Conservation (phyloP, 2,113 vertebrate species). For the Electrona antarctica region DNA sequence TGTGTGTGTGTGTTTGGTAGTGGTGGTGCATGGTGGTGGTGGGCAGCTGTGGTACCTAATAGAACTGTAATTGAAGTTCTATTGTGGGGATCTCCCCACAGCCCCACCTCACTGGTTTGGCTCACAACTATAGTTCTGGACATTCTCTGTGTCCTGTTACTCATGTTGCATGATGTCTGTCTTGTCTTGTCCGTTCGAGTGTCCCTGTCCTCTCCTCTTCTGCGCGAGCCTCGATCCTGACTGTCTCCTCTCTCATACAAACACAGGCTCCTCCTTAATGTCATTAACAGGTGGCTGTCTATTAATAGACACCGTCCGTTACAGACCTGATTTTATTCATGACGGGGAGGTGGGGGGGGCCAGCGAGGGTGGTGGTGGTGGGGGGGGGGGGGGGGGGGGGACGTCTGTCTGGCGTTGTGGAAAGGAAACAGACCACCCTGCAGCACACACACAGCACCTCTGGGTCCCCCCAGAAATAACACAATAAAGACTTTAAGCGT, state of each 20-base stretch:
- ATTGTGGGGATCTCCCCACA: too few species aligned
- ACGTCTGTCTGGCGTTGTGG: constrained; percentile 21
- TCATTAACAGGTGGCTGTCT: constrained; percentile 83
- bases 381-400: not conserved
- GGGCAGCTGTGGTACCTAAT: too few species aligned
- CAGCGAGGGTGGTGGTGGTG: too few species aligned
- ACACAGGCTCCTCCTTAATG: constrained; percentile 74
- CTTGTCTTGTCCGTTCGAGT: not conserved
- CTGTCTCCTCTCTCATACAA: constrained; percentile 35
- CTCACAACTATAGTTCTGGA: not conserved
- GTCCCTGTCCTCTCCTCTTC: too few species aligned
- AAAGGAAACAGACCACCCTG: constrained; percentile 45
- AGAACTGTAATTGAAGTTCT: too few species aligned
- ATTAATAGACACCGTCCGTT: constrained; percentile 72
- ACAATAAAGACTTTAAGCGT: constrained; percentile 38
- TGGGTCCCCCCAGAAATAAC: constrained; percentile 6
- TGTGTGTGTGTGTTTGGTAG: too few species aligned
- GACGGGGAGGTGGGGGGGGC: not conserved
- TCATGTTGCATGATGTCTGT: too few species aligned
- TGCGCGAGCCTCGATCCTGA: not conserved
- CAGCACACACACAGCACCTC: constrained; percentile 6
- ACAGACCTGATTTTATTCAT: not conserved
- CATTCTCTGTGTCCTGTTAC: not conserved
- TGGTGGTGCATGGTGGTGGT: too few species aligned
- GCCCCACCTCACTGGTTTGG: too few species aligned